A percentile compares a stretch with the other conserved stretches of the same genome.
These are phyloP conservation scores for Tetranychus cinnabarinus DNA, from an alignment of 1,140 invertebrate genomes.

Conservation along the genomic window DNA sequence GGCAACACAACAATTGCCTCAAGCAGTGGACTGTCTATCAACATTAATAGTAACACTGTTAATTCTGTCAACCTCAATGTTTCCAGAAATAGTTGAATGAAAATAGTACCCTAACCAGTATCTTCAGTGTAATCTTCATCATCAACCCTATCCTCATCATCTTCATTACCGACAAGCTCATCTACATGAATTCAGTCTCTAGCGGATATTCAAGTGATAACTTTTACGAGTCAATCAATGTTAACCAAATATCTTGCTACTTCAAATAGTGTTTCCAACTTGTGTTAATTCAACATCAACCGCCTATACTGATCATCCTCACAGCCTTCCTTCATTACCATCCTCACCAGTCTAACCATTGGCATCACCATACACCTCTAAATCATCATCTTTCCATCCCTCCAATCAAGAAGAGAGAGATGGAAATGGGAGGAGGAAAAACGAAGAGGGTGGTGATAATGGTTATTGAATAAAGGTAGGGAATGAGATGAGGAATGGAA, in stretches of 20 bases:
- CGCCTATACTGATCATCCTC: neutral
- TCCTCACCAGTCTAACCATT: neutral
- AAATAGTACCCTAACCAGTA: too few species aligned
- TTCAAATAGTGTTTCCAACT: neutral
- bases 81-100: too few species aligned
- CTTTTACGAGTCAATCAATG: neutral
- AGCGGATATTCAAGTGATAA: neutral
- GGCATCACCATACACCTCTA: neutral
- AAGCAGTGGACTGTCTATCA: too few species aligned
- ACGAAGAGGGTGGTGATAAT: too few species aligned
- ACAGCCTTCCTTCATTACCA: neutral
- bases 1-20: too few species aligned
- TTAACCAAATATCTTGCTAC: neutral
- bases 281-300: neutral
- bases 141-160: neutral
- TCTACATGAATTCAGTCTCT: neutral
- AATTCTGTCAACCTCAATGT: too few species aligned
- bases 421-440: too few species aligned
- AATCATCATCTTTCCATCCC: neutral
- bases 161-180: neutral
- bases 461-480: too few species aligned
- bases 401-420: too few species aligned
- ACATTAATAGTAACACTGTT: too few species aligned
- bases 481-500: too few species aligned
- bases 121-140: neutral